Base-by-base conservation (phyloP, 2,888 invertebrate genomes). In the Drosophila mercatorum region DNA sequence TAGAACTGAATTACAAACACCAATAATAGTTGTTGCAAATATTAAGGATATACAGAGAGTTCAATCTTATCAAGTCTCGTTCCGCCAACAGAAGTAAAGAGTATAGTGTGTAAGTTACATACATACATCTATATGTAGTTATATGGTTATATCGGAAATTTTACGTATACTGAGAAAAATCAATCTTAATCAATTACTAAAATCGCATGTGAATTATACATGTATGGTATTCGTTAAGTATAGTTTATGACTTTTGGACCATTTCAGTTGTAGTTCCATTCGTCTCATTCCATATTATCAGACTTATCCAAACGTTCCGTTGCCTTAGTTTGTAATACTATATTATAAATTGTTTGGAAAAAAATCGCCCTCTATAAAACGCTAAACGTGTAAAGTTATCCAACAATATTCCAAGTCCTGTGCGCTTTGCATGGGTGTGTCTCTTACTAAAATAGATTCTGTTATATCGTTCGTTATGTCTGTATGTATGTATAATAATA, bases 321-420 rank as follows among this genome's bases (percentile, higher is more conserved):
- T 80, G 14, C 70, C 67, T 76, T 53, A 53, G 10, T 28, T 26
- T 53, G 26, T 69, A 83, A 61, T 60, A 61, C 72, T 80, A 58
- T 75, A 36, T 61, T 82, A 80, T 75, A 80, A 80, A 83, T 38
- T 62, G 65, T 75, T 46, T 71, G 72, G 82, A 73, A 68, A 90
- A 82, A 90, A 84, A 86, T 88, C 87, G 78, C 63, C 67, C 58
- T 90, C 81, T 84, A 84, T 84, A 86, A 84, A 90, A 90, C 83
- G 84, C 78, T 78, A 86, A 86, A 77, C 60, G 69, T 88, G 73
- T 84, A 90, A 90, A 84, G 90, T 80, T 78, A 51, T 80, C 81
- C 81, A 80, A 73, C 84, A 81, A 75, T 71, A 69, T 65, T 53
- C 73, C 88, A 59, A 80, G 89, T 81, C 73, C 87, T 88, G 84